Base-by-base conservation (phyloP, 2,888 invertebrate genomes). In the Elysia crispata region DNA sequence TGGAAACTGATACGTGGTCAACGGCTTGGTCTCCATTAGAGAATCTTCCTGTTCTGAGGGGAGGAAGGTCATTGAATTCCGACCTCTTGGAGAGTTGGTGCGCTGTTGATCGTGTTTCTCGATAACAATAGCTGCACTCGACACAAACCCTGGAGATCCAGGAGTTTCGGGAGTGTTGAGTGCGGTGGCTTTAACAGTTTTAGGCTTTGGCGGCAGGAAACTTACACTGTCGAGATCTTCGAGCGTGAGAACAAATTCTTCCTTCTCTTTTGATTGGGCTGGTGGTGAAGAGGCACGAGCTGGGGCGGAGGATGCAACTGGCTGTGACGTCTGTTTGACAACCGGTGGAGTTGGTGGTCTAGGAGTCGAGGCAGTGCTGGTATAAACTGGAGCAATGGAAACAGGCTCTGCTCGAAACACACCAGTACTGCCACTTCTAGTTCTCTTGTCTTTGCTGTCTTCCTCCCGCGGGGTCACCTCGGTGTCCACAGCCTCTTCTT, bases 221-320 rank as follows among this genome's bases (percentile, higher is more conserved):
- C 70, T 81, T 5, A 83, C 81, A 79, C 70, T 81, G 28, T 82
- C 76, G 49, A 89, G 83, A 69, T 89, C 89, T 75, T 87, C 87
- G n/a, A 84, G 81, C 20, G 88, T 86, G 41, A 89, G 82, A n/a
- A 89, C 85, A 86, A 89, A 88, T 77, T 87, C 87, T 76, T 89
- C 89, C 66, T 88, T 88, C 62, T 77, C 77, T 20, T 69, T 66
- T 31, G 79, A 73, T 23, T 33, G 15, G 15, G 57, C 49, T 0
- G 28, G 54, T 50, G 57, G 57, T 1, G 28, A 20, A 1, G 57
- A 18, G 13, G 28, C 11, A 41, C 41, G 41, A 6, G 41, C 41
- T 41, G 41, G 60, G n/a, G 28, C 62, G 25, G 33, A 49, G 15
- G 57, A 18, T 31, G 18, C 57, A 20, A 5, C 15, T 50, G 49